These are phyloP conservation scores for Plectrocnemia conspersa DNA, from an alignment of 1,140 invertebrate species.

Conservation along the genomic window DNA sequence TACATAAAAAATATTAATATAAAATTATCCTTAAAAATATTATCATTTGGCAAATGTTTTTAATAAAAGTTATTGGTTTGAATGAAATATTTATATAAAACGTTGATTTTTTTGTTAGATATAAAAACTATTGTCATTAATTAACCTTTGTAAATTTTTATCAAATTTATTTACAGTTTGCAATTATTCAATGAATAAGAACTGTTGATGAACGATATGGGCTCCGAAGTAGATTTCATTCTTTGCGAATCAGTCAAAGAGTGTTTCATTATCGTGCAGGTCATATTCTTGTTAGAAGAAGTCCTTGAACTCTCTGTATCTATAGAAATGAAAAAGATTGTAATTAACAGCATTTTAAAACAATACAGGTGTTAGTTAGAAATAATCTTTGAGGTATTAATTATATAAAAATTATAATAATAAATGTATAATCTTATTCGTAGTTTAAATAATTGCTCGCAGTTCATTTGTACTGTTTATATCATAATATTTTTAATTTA, in stretches of 20 bases:
- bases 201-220: conserved; percentile 3
- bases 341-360: neutral
- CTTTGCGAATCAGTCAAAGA: neutral
- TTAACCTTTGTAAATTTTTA: too few relatives aligned
- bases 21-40: too few relatives aligned
- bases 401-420: neutral
- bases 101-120: too few relatives aligned
- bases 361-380: neutral
- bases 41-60: too few relatives aligned
- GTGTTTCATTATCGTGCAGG: conserved; percentile 17
- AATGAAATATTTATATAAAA: too few relatives aligned
- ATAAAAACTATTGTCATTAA: too few relatives aligned
- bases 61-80: too few relatives aligned
- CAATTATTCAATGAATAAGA: neutral
- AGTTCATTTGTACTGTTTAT: too few relatives aligned
- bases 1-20: too few relatives aligned
- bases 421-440: too few relatives aligned
- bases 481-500: too few relatives aligned
- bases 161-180: conserved; percentile 11
- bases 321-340: conserved; percentile 2
- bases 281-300: conserved; percentile 33
- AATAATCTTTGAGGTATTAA: neutral
- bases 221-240: neutral
- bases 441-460: too few relatives aligned
- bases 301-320: conserved; percentile 35